Evolutionary conservation across 2,888 invertebrate genomes (phyloP), one percentile per base, ranked within the genome.

Genomic region (Eubasilissa splendida): DNA sequence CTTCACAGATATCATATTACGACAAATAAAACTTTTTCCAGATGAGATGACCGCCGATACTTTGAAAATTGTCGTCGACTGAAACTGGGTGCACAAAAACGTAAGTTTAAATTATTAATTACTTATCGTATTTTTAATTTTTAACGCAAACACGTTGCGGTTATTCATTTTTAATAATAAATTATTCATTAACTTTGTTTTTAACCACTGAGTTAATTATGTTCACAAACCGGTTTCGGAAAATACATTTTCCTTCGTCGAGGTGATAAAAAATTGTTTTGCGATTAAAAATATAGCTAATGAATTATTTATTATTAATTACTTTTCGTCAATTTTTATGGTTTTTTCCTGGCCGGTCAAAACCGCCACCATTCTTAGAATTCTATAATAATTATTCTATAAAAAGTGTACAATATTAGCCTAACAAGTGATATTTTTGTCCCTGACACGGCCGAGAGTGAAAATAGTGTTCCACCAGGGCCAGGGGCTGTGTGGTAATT

Each of bases 1-100:
- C 7, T 42, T 42, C 4, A 42, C 2, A 42, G 4, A 42, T 2
- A 42, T 42, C 42, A 42, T 42, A 5, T 42, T 7, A 42, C 1
- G 22, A 22, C 42, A 42, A 7, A 5, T 42, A 42, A 42, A 42
- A 5, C 7, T 79, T 63, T 56, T 80, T 78, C 53, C 81, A 81
- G 81, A 81, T 79, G 79, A 79, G 79, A 71, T 81, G 81, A 81
- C 81, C 33, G 54, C 50, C n/a, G 56, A 56, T 11, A 31, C 8
- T 12, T 22, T 58, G n/a, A 31, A 56, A 73, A 73, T 10, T 10
- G 52, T 73, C 12, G 31, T 56, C n/a, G n/a, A 3, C 33, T 71
- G 7, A 56, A 22, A 50, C 33, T 7, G 33, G 7, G 33, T 12
- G 33, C n/a, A 31, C 8, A 12, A 12, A 12, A 12, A 12, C 10